Base-by-base conservation (phyloP, 2,113 vertebrate species). In the Coryphaenoides rupestris region DNA sequence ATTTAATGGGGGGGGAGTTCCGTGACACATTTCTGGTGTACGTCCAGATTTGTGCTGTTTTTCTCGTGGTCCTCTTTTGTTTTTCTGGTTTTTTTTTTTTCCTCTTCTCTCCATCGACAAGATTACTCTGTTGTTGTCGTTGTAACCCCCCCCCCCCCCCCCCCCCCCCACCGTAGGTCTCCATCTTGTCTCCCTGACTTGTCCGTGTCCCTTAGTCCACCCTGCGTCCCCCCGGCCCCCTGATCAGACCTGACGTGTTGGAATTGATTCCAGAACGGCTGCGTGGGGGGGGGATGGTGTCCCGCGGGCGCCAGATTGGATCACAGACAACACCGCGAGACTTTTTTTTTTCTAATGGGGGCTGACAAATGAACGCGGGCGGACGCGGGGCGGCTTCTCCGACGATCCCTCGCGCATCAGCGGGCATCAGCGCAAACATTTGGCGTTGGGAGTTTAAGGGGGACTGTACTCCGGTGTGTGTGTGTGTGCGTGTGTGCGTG, bases 191-290 rank as follows among this genome's bases (percentile, higher is more conserved):
- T 68, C 65, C 22, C 66, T 33, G 10, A 5, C 60, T 67, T 74
- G 78, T 80, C 80, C 71, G 54, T 64, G 72, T 66, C 70, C 69
- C 64, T 84, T 78, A 77, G 56, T 63, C 54, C 33, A 56, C 55
- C 54, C 46, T 55, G 9, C n/a, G 56, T 47, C 70, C 26, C 28
- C 12, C 21, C n/a, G 21, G n/a, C n/a, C 46, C 65, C 56, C 63
- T 79, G 67, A 87, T 89, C 74, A 72, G 65, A 78, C 60, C 56
- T 80, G 83, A 81, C 82, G 69, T 58, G n/a, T n/a, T n/a, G 65
- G 67, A 81, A 50, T 75, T 79, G 75, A 86, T 85, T 78, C 70
- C 78, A 83, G 84, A 83, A 76, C 78, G 81, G 71, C 73, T 81
- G 76, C 73, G 69, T 76, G 59, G 65, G 47, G 60, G 62, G 76